Evolutionary conservation across 2,113 vertebrate genomes (phyloP), one percentile per base, ranked within the genome.

Genomic region (Dicerorhinus sumatrensis): DNA sequence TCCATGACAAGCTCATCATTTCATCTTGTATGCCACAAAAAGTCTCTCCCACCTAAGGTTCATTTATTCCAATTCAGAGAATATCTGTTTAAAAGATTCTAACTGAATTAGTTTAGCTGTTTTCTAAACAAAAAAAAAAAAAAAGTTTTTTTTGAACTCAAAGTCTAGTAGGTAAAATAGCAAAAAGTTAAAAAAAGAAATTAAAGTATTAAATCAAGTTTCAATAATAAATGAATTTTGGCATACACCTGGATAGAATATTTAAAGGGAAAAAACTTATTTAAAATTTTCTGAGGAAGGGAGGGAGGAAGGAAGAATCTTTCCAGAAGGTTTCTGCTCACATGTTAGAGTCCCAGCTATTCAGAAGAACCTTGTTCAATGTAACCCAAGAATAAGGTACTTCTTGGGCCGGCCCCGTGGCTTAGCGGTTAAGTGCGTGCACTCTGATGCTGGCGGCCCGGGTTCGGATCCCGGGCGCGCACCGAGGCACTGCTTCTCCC

Each of bases 131-230:
- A 54, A 73, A 76, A 17, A 42, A 9, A 80, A 58, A 42, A n/a
- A 31, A 31, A 7, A 20, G 0, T 29, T 46, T n/a, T 88, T 60
- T 70, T 85, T 70, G 23, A 75, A 75, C 60, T 94, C 18, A 12
- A 94, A 96, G 42, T 84, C 60, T 79, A 48, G 12, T n/a, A 82
- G 27, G 73, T 42, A 92, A 97, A 96, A 73, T 33, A 46, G 62
- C 33, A 76, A 90, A 91, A 70, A 83, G 62, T 27, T 73, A 63
- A 79, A 63, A 75, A 80, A 88, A 72, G 73, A 29, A 82, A 62
- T 33, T 81, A n/a, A 89, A 86, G 27, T 62, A 81, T 42, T 86
- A 80, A 84, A 80, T 75, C 63, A 80, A 92, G 51, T 85, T 97
- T 89, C 33, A 86, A 70, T 20, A 94, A 72, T 76, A 95, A 95